Percentiles rank a stretch among this genome's conserved stretches.
These are phyloP conservation scores for Eurosta solidaginis DNA, from an alignment of 1,140 invertebrate species.

Conservation along the genomic window DNA sequence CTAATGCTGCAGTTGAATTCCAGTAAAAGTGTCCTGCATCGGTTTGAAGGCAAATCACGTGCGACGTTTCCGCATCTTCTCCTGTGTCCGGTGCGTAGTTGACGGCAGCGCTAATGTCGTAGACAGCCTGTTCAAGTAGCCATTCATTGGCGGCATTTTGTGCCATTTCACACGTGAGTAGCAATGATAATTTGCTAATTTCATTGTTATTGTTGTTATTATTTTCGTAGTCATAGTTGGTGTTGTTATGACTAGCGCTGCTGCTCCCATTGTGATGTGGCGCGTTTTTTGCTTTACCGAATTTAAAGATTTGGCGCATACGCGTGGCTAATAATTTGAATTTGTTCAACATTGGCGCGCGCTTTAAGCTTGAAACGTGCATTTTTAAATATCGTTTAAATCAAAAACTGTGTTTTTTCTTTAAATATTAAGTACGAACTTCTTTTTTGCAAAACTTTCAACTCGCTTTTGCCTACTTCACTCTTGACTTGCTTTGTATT, in stretches of 20 bases:
- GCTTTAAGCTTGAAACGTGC: not conserved
- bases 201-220: constrained; percentile 14
- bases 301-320: not conserved
- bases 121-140: constrained; percentile 41
- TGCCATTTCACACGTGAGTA: constrained; percentile 43
- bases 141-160: constrained; percentile 54
- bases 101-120: constrained; percentile 30
- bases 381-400: not conserved
- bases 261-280: not conserved
- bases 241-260: constrained; percentile 32
- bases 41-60: constrained; percentile 26
- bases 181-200: not conserved
- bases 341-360: not conserved
- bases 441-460: not conserved
- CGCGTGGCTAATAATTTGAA: not conserved
- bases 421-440: not conserved
- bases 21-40: constrained; percentile 32
- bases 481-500: constrained; percentile 21
- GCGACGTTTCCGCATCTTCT: not conserved
- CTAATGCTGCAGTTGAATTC: not conserved
- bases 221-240: constrained; percentile 40
- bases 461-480: not conserved
- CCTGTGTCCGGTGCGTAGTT: not conserved
- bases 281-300: not conserved
- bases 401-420: not conserved